Evolutionary conservation across 2,888 invertebrate genomes (phyloP).

Genomic region (Copidosoma aretas): DNA sequence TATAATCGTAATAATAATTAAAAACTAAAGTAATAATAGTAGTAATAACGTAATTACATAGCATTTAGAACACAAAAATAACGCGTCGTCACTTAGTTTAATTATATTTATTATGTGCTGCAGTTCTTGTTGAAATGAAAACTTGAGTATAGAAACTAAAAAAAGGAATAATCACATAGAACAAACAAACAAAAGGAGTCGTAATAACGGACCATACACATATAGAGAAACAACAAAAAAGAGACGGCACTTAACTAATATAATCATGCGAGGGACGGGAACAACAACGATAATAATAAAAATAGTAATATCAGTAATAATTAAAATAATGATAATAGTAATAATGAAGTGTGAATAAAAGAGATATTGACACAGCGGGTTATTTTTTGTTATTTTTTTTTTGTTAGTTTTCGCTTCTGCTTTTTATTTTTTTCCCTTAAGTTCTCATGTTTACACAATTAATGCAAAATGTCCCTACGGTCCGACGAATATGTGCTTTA

Average conservation of each 20-base stretch:
- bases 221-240: conserved; percentile 25
- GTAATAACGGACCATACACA: no score
- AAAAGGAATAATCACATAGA: conserved; percentile 6
- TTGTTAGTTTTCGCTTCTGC: conserved; percentile 55
- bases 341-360: not conserved
- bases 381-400: conserved; percentile 38
- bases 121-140: conserved; percentile 34
- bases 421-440: conserved; percentile 53
- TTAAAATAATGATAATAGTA: not conserved
- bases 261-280: conserved; percentile 20
- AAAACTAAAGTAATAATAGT: conserved; percentile 43
- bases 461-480: conserved; percentile 62
- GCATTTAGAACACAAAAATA: conserved; percentile 56
- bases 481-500: conserved; percentile 60
- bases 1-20: conserved; percentile 49
- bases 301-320: not conserved
- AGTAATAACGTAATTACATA: conserved; percentile 49
- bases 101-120: conserved; percentile 16
- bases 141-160: conserved; percentile 12
- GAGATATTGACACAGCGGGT: conserved; percentile 39
- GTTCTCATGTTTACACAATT: conserved; percentile 59
- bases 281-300: no score
- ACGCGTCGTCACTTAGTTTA: conserved; percentile 39
- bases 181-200: not conserved
- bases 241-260: conserved; percentile 20